Conservation (phyloP, 2,113 vertebrate genomes). For the Eublepharis macularius region DNA sequence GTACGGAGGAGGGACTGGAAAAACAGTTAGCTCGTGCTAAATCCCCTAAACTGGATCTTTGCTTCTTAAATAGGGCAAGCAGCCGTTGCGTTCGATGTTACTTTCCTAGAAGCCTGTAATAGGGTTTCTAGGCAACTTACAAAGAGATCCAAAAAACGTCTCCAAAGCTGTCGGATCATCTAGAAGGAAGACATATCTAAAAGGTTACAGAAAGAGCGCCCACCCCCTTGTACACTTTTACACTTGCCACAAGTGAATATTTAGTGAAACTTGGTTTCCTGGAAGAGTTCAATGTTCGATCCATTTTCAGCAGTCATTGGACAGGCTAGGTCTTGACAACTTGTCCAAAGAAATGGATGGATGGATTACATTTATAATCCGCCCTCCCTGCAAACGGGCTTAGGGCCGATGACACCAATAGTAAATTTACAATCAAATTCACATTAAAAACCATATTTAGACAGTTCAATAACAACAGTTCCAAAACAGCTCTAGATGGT, state of each 20-base stretch:
- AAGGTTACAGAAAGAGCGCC: background rate
- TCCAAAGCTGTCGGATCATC: background rate
- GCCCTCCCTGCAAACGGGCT: no score
- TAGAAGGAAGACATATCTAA: background rate
- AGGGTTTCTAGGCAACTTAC: background rate
- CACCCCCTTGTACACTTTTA: background rate
- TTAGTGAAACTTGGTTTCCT: background rate
- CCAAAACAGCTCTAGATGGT: no score
- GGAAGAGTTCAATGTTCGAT: background rate
- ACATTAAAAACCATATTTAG: no score
- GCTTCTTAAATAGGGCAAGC: background rate
- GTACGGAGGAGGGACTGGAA: background rate
- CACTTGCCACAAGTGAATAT: background rate
- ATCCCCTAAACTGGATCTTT: background rate
- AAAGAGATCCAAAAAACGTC: background rate
- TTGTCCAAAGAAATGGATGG: no score
- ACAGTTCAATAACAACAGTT: no score
- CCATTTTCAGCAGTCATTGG: background rate
- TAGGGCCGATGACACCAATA: no score
- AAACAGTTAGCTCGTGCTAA: background rate
- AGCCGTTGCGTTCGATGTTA: background rate
- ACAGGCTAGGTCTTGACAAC: background rate
- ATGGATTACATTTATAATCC: no score
- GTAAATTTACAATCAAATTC: no score
- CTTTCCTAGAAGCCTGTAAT: background rate